A percentile compares a stretch with the other conserved stretches of the same genome.
Conservation (phyloP, 2,888 invertebrate species). For the Melieria picta region DNA sequence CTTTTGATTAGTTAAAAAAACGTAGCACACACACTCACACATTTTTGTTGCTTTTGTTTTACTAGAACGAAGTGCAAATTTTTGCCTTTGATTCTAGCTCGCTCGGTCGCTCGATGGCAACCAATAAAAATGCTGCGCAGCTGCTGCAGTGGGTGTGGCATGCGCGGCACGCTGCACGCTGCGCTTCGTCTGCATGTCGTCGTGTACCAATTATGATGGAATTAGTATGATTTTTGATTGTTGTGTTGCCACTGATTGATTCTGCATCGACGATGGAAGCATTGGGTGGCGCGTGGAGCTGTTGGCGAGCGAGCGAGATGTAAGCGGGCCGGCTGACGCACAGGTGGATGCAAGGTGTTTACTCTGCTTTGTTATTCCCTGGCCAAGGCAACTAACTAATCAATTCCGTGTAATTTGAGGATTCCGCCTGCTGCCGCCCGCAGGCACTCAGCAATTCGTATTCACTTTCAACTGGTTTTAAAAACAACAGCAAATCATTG, state of each 20-base stretch:
- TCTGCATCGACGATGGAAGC: not conserved
- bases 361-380: too few relatives aligned
- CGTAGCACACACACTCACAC: not conserved
- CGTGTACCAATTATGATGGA: constrained; percentile 27
- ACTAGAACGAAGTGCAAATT: constrained; percentile 4
- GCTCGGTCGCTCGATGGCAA: not conserved
- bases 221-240: constrained; percentile 34
- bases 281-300: too few relatives aligned
- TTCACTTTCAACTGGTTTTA: too few relatives aligned
- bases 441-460: too few relatives aligned
- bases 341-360: too few relatives aligned
- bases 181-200: constrained; percentile 17
- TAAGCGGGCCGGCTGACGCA: too few relatives aligned
- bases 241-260: constrained; percentile 30
- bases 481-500: too few relatives aligned
- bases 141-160: constrained; percentile 19
- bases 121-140: constrained; percentile 24
- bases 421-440: too few relatives aligned
- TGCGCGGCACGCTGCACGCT: constrained; percentile 12
- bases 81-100: constrained; percentile 6
- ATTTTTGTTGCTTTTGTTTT: constrained; percentile 1
- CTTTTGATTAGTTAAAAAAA: constrained; percentile 27
- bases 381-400: too few relatives aligned
- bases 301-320: too few relatives aligned
- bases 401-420: too few relatives aligned